Conservation (phyloP, 2,797 vertebrate species). For the Melanotaenia trifasciata region DNA sequence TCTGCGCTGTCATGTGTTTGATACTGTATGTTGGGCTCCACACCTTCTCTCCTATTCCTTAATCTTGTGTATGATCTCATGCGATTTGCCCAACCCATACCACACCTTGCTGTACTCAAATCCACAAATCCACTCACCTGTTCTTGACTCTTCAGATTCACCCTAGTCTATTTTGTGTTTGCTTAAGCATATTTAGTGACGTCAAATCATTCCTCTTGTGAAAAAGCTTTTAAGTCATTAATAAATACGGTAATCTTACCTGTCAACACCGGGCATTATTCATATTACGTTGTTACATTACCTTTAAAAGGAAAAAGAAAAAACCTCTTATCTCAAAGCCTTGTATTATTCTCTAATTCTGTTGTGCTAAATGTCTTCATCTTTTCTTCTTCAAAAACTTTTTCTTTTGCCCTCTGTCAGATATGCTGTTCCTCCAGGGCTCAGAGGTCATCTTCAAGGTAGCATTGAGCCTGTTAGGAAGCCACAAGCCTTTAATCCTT, state of each 20-base stretch:
- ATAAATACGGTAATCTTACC: conserved; percentile 31
- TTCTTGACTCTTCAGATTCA: conserved; percentile 25
- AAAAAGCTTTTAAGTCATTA: conserved; percentile 27
- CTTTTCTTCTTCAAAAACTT: neutral
- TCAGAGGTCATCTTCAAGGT: conserved; percentile 98
- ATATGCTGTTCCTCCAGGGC: conserved; percentile 97
- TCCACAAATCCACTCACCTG: conserved; percentile 47
- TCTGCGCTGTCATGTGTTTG: conserved; percentile 30
- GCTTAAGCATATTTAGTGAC: conserved; percentile 50
- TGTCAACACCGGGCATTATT: conserved; percentile 27
- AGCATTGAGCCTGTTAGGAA: conserved; percentile 93
- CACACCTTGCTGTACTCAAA: conserved; percentile 62
- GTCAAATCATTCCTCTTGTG: conserved; percentile 45
- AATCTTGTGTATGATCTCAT: conserved; percentile 68
- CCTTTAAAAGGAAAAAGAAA: neutral
- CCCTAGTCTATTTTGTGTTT: conserved; percentile 56
- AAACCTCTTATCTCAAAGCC: neutral
- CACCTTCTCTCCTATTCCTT: conserved; percentile 57
- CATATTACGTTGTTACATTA: neutral
- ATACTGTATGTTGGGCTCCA: conserved; percentile 48
- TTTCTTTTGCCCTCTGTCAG: conserved; percentile 70
- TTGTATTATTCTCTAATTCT: neutral
- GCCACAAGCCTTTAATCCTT: conserved; percentile 96
- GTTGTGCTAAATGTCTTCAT: conserved; percentile 4
- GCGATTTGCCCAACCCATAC: conserved; percentile 49